These are phyloP conservation scores for Xerus rutilus DNA, from an alignment of 2,797 vertebrate species.

Conservation along the genomic window DNA sequence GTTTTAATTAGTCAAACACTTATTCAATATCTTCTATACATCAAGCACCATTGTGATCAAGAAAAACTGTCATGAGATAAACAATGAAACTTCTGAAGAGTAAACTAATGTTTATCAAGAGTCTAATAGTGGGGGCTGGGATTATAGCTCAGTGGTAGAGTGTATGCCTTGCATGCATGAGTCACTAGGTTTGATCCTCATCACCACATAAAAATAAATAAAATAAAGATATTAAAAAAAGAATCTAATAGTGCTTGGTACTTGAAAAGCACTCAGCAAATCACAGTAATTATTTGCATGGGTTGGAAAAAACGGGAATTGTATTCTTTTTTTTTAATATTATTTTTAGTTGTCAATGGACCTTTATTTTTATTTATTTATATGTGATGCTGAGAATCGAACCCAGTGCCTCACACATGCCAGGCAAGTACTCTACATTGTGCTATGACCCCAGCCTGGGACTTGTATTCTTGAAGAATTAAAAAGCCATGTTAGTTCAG, in stretches of 20 bases:
- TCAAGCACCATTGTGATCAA: constrained; percentile 59
- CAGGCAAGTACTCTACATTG: no score
- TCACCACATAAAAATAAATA: no score
- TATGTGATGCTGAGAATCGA: no score
- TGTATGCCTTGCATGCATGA: no score
- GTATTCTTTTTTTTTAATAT: no score
- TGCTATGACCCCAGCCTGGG: no score
- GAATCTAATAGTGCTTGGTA: not conserved
- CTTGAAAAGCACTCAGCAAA: constrained; percentile 60
- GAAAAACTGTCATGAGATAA: constrained; percentile 63
- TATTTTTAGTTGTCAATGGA: no score
- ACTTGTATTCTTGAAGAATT: not conserved
- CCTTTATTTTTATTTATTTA: no score
- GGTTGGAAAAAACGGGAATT: constrained; percentile 33
- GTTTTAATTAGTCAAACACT: constrained; percentile 51
- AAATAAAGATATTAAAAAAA: not conserved
- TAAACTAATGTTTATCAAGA: constrained; percentile 59
- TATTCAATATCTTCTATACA: constrained; percentile 46
- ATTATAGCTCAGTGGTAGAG: no score
- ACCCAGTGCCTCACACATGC: no score
- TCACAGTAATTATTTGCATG: constrained; percentile 59
- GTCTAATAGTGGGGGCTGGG: not conserved
- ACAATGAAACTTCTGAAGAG: constrained; percentile 43
- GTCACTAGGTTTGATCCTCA: no score
- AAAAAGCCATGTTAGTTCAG: not conserved